Base-by-base conservation (phyloP, 2,797 vertebrate genomes). In the Mallotus villosus region DNA sequence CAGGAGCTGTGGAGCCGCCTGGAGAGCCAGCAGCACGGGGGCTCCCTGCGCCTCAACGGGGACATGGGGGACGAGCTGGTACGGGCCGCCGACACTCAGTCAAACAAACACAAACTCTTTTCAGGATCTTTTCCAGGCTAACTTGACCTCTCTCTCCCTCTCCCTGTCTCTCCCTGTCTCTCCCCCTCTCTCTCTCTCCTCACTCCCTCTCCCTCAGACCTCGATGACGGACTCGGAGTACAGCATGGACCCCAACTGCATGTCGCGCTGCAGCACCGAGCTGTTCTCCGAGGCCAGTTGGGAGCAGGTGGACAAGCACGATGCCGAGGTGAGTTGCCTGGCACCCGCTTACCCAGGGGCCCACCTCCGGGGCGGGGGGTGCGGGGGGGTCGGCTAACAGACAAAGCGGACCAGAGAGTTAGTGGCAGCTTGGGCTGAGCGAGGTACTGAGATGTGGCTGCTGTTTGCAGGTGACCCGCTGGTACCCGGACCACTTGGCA, bases 221-320 rank as follows among this genome's bases (percentile, higher is more conserved):
- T 98, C 96, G 80, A 95, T 98, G 82, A 92, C 94, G 0, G 97
- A 97, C 93, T 97, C 93, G 0, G 97, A 99, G 91, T 95, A 92
- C 91, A 97, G 95, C 93, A 84, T 96, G 92, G 97, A 98, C 91
- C 94, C 93, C 81, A 97, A 95, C 94, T 98, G 96, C 90, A 92
- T 99, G 94, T 99, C 98, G 9, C 96, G 92, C 93, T 99, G 98
- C 94, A 99, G 97, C 92, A 97, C 96, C 73, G 97, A 98, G 93
- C 93, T 97, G 83, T 97, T 99, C 92, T 99, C 97, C 64, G 97
- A 99, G 93, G 93, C 95, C 91, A 99, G 97, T 94, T 99, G 97
- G 97, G 97, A 99, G 81, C 97, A 98, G 94, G 96, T 99, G 93
- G 97, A 99, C 93, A 98, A 96, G 90, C 95, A 96, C 89, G 97